These are phyloP conservation scores for Fissipunctia ypsillon DNA, from an alignment of 2,888 invertebrate genomes.

Conservation along the genomic window DNA sequence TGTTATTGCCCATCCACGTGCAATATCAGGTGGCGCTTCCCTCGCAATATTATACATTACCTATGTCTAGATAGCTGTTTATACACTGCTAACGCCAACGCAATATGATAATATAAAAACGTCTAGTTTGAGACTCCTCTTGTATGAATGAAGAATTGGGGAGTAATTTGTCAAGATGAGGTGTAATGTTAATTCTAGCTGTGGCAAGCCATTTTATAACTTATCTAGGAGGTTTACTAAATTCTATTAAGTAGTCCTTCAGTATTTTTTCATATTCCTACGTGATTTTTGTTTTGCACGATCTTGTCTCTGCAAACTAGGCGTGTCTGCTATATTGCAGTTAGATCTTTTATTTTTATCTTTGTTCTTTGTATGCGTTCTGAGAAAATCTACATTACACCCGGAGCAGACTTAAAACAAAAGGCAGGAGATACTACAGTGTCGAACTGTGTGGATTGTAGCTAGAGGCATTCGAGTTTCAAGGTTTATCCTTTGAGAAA, in stretches of 20 bases:
- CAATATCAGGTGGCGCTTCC: conserved; percentile 27
- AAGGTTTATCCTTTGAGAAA: conserved; percentile 46
- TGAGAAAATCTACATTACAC: conserved; percentile 21
- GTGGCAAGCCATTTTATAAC: not conserved
- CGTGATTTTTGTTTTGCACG: no score
- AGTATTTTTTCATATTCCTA: no score
- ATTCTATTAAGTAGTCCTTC: no score
- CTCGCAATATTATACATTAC: conserved; percentile 4
- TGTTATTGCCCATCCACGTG: conserved; percentile 27
- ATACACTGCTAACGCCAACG: not conserved
- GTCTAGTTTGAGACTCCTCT: not conserved
- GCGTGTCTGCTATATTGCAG: not conserved
- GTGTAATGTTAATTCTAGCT: no score
- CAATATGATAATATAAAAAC: not conserved
- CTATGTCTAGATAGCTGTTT: not conserved
- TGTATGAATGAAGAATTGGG: not conserved
- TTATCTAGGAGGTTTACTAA: not conserved
- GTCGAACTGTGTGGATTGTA: conserved; percentile 4
- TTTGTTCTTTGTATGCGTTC: conserved; percentile 27
- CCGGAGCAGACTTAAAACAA: conserved; percentile 19
- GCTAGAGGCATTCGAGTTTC: conserved; percentile 30
- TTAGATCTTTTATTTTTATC: conserved; percentile 22
- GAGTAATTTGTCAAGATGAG: not conserved
- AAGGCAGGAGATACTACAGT: conserved; percentile 3
- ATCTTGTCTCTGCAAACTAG: not conserved